Evolutionary conservation across 2,888 invertebrate genomes (phyloP).

Genomic region (Drosophila hamatofila): DNA sequence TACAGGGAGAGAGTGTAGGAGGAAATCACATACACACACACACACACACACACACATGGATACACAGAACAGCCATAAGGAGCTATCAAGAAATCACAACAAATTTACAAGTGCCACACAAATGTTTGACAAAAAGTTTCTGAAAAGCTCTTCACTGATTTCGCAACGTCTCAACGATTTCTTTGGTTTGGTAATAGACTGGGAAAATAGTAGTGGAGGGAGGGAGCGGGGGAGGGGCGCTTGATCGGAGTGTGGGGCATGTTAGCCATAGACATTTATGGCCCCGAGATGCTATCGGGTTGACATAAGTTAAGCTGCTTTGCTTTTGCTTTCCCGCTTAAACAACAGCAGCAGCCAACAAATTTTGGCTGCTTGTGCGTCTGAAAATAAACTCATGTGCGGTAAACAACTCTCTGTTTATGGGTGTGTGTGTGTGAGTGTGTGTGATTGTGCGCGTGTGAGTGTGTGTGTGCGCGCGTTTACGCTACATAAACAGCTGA

Average conservation of each 20-base stretch:
- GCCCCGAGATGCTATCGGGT: conserved; percentile 77
- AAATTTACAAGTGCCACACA: conserved; percentile 79
- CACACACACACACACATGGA: conserved; percentile 6
- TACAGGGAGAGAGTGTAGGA: conserved; percentile 9
- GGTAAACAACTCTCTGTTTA: conserved; percentile 4
- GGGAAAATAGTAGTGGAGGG: conserved; percentile 4
- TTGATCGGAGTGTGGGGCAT: conserved; percentile 6
- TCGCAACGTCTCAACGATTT: conserved; percentile 76
- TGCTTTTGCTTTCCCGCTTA: conserved; percentile 65
- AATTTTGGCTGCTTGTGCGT: conserved; percentile 35
- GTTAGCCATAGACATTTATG: conserved; percentile 71
- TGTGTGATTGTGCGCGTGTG: background rate
- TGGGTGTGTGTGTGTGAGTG: background rate
- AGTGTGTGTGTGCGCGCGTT: conserved; percentile 13
- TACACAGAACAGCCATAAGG: conserved; percentile 52
- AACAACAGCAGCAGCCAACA: conserved; percentile 50
- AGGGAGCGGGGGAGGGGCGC: background rate
- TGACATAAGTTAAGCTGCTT: conserved; percentile 81
- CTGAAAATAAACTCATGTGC: conserved; percentile 44
- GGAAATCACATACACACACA: conserved; percentile 25
- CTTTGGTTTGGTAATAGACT: conserved; percentile 49
- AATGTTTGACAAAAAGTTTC: conserved; percentile 80
- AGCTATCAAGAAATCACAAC: conserved; percentile 81
- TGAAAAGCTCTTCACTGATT: conserved; percentile 77
- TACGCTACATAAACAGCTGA: conserved; percentile 49